phyloP scores from a whole-genome alignment of 1,140 invertebrate genomes.

The Brachionus asplanchnoidis region DNA sequence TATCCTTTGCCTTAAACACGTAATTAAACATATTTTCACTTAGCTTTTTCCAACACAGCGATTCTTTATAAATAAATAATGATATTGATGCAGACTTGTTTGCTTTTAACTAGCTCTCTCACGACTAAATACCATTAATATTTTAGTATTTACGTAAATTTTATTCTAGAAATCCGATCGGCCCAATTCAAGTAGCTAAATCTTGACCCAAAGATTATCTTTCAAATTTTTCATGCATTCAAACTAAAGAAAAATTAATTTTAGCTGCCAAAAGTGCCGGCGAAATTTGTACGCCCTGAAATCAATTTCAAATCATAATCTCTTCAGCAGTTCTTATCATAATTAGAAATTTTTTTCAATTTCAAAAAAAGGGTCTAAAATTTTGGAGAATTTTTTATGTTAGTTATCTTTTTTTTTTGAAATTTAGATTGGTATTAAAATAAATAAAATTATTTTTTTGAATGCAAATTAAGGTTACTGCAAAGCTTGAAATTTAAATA shows the following conservation, averaged over 20 bases:
- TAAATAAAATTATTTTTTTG: not conserved
- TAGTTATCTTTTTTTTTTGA: not conserved
- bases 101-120: not conserved
- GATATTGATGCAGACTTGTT: not conserved
- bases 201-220: not conserved
- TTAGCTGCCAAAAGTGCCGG: not conserved
- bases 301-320: too few relatives aligned
- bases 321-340: too few relatives aligned
- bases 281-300: too few relatives aligned
- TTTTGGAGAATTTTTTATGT: not conserved
- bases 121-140: not conserved
- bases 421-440: not conserved
- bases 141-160: constrained; percentile 5
- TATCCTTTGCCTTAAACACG: not conserved
- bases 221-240: not conserved
- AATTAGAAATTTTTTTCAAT: not conserved
- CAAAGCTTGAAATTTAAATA: not conserved
- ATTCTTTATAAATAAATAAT: not conserved
- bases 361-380: too few relatives aligned
- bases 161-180: not conserved
- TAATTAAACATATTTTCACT: not conserved
- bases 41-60: not conserved
- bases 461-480: not conserved
- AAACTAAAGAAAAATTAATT: not conserved
- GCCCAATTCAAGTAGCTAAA: not conserved